A percentile compares a stretch with the other conserved stretches of the same genome.
These are phyloP conservation scores for Orchesellides sinensis DNA, from an alignment of 2,888 invertebrate species.

Conservation along the genomic window DNA sequence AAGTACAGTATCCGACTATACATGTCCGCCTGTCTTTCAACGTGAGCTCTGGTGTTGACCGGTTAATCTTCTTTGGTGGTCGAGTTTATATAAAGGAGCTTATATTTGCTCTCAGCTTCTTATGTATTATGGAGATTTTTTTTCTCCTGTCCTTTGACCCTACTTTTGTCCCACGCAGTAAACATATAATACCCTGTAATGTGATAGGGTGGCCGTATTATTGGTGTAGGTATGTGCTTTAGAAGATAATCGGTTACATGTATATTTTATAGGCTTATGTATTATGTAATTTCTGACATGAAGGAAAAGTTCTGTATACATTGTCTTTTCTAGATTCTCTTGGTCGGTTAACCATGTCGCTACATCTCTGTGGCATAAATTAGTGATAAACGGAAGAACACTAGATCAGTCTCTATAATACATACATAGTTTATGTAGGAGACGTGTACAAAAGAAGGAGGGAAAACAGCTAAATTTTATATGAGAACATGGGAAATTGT, in stretches of 20 bases:
- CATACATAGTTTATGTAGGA: background rate
- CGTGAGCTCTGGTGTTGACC: slow-evolving; percentile 42
- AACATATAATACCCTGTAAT: no score
- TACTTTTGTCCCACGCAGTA: slow-evolving; percentile 12
- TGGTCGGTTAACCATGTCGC: slow-evolving; percentile 53
- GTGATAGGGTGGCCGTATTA: background rate
- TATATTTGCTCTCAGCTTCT: background rate
- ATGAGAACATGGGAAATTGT: slow-evolving; percentile 52
- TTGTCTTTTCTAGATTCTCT: slow-evolving; percentile 35
- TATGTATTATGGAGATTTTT: background rate
- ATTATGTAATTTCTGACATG: slow-evolving; percentile 22
- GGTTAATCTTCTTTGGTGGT: slow-evolving; percentile 45
- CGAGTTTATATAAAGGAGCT: slow-evolving; percentile 2
- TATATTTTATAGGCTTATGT: slow-evolving; percentile 11
- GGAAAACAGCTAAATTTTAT: slow-evolving; percentile 35
- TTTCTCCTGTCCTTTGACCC: slow-evolving; percentile 24
- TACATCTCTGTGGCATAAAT: slow-evolving; percentile 51
- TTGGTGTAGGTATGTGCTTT: background rate
- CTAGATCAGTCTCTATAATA: background rate
- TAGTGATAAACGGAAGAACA: slow-evolving; percentile 43
- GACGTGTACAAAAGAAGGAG: slow-evolving; percentile 22
- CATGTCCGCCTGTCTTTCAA: slow-evolving; percentile 33
- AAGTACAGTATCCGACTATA: background rate
- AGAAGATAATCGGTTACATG: slow-evolving; percentile 5
- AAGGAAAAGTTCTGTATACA: background rate